phyloP scores from a whole-genome alignment of 2,888 invertebrate genomes.

The Phyllotreta cruciferae region DNA sequence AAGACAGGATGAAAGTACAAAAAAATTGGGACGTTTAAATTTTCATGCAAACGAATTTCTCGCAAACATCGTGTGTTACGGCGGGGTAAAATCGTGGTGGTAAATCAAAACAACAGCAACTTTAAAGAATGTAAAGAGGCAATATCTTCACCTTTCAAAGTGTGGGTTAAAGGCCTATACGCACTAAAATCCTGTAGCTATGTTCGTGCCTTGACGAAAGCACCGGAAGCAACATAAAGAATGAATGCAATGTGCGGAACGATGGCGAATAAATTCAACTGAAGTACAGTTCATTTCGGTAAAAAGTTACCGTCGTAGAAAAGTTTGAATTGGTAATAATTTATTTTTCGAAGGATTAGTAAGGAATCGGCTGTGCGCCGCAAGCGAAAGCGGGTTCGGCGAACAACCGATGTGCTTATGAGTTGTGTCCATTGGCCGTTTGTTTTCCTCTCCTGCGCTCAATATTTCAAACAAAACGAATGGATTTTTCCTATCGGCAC shows the following conservation, averaged over 20 bases:
- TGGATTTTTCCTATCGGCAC: conserved; percentile 54
- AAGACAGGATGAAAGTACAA: no score
- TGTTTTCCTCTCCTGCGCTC: conserved; percentile 54
- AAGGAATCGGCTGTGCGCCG: conserved; percentile 49
- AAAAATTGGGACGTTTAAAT: no score
- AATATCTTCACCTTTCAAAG: not conserved
- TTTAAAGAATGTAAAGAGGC: not conserved
- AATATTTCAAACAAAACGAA: conserved; percentile 55
- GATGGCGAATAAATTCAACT: conserved; percentile 32
- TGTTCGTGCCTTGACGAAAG: conserved; percentile 11
- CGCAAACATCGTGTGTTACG: no score
- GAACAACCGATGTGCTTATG: conserved; percentile 47
- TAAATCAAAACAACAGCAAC: no score
- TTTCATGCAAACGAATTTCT: no score
- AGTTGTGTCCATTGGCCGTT: conserved; percentile 55
- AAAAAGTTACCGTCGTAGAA: conserved; percentile 49
- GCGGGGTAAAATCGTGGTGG: no score
- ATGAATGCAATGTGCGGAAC: conserved; percentile 28
- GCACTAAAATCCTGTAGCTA: not conserved
- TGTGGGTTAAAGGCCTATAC: not conserved
- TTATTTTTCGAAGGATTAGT: conserved; percentile 53
- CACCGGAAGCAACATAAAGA: conserved; percentile 15
- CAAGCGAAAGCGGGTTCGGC: conserved; percentile 48
- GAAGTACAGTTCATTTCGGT: conserved; percentile 44
- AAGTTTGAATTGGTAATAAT: conserved; percentile 57